Evolutionary conservation across 2,113 vertebrate species (phyloP).

Genomic region (Dasyurus viverrinus): DNA sequence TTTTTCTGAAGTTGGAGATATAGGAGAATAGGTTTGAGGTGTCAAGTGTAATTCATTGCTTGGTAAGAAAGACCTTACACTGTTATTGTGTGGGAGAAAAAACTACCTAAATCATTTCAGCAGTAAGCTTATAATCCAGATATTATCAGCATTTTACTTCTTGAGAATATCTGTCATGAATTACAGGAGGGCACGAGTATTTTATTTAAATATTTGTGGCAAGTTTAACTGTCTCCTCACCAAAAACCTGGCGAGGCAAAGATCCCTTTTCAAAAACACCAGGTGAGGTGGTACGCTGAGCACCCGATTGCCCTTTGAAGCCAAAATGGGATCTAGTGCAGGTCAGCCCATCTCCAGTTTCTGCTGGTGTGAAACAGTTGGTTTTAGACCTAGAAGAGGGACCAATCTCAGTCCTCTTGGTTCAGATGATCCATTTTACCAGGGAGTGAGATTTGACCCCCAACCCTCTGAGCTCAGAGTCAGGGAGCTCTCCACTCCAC

Average conservation of each 20-base stretch:
- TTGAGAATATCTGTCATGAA: slow-evolving; percentile 85
- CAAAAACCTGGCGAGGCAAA: slow-evolving; percentile 37
- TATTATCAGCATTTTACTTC: slow-evolving; percentile 85
- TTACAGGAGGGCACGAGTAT: slow-evolving; percentile 81
- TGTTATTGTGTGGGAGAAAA: slow-evolving; percentile 81
- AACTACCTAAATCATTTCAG: slow-evolving; percentile 86
- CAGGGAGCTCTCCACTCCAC: not conserved
- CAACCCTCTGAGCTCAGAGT: not conserved
- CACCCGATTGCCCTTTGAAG: not conserved
- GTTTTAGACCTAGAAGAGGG: too few relatives aligned
- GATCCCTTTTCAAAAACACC: not conserved
- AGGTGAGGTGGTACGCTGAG: not conserved
- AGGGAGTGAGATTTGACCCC: too few relatives aligned
- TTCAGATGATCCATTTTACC: too few relatives aligned
- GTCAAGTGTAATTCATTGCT: slow-evolving; percentile 87
- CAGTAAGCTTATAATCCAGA: slow-evolving; percentile 85
- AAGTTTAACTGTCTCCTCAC: slow-evolving; percentile 78
- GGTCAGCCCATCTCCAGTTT: too few relatives aligned
- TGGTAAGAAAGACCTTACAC: slow-evolving; percentile 81
- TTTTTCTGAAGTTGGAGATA: slow-evolving; percentile 85
- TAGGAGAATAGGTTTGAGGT: slow-evolving; percentile 84
- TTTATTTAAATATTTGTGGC: slow-evolving; percentile 83
- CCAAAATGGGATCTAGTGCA: too few relatives aligned
- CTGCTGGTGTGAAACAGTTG: too few relatives aligned
- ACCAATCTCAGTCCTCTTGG: too few relatives aligned